Evolutionary conservation across 92 coral and sea anemone genomes (phyloP), one percentile per base, ranked within the genome.

Genomic region (Palythoa heliodiscus): DNA sequence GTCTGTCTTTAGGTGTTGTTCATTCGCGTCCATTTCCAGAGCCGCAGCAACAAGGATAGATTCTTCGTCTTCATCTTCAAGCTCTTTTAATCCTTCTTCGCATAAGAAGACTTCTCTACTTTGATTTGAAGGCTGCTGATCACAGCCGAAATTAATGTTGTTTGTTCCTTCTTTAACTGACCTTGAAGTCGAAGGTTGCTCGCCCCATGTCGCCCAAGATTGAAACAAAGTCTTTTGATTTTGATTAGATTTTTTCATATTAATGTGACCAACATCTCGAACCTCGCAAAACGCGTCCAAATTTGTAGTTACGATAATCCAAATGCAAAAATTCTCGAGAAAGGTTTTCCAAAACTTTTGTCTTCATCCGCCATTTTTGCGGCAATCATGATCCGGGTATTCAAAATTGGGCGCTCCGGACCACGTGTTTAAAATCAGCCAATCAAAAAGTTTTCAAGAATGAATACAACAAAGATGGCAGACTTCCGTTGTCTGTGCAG

Each of bases 51-150:
- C 85, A 22, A 96, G 91, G 80, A 93, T 93, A 7, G 93, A 92
- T 47, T 96, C 98, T 37, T 94, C 98, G 3, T 94, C 98, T 25
- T 93, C 98, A 86, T 94, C 95, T 20, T 87, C 98, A 23, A 96
- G 76, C 52, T 91, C 95, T 64, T 89, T 74, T 13, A 94, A 75
- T 24, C 91, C 96, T 23, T 79, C 61, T 39, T 81, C 73, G 50
- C 82, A 82, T 39, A 80, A 86, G 23, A 23, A 73, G 23, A 47
- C 50, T 87, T 29, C 40, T 2, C 75, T 75, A 6, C 52, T 81
- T 83, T 43, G 13, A 20, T 78, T 77, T 55, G 82, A 69, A 55
- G 73, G 86, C 63, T 75, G 86, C 63, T 75, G 25, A 47, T 63
- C 69, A n/a, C 58, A 58, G 83, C 72, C 69, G 66, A 80, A 19